phyloP scores from a whole-genome alignment of 92 coral and sea anemone species.

The Epizoanthus scotinus region DNA sequence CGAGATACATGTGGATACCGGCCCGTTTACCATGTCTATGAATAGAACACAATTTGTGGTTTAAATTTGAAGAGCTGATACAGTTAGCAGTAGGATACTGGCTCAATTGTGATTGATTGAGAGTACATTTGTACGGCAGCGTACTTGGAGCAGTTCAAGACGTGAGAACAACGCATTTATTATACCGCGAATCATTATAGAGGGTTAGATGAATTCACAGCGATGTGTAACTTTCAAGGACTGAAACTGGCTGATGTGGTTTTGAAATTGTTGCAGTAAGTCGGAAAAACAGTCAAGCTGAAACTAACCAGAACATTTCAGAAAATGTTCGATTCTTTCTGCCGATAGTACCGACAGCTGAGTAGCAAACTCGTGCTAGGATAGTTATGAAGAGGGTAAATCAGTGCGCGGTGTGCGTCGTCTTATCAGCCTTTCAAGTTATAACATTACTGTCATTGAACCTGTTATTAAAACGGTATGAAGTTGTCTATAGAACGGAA shows the following conservation, averaged over 20 bases:
- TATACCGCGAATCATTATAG: neutral
- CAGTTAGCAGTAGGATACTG: neutral
- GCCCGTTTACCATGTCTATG: neutral
- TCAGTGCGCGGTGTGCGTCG: slow-evolving; percentile 3
- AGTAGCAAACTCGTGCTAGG: neutral
- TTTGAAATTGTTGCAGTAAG: too few species aligned
- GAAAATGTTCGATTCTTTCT: neutral
- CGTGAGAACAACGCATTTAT: too few species aligned
- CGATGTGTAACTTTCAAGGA: neutral
- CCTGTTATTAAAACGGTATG: slow-evolving; percentile 12
- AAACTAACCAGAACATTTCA: too few species aligned
- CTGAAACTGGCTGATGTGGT: neutral
- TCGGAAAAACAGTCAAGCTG: too few species aligned
- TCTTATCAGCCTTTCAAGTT: slow-evolving; percentile 4
- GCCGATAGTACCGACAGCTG: neutral
- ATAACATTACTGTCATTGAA: slow-evolving; percentile 14
- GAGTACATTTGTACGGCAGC: too few species aligned
- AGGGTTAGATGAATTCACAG: neutral
- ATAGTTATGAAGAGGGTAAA: slow-evolving; percentile 2
- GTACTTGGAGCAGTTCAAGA: neutral
- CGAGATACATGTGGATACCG: slow-evolving; percentile 19
- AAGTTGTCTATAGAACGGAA: neutral
- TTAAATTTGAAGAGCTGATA: neutral
- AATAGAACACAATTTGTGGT: neutral
- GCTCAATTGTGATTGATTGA: too few species aligned